phyloP scores from a whole-genome alignment of 2,113 vertebrate species.

The Oostethus manadensis region DNA sequence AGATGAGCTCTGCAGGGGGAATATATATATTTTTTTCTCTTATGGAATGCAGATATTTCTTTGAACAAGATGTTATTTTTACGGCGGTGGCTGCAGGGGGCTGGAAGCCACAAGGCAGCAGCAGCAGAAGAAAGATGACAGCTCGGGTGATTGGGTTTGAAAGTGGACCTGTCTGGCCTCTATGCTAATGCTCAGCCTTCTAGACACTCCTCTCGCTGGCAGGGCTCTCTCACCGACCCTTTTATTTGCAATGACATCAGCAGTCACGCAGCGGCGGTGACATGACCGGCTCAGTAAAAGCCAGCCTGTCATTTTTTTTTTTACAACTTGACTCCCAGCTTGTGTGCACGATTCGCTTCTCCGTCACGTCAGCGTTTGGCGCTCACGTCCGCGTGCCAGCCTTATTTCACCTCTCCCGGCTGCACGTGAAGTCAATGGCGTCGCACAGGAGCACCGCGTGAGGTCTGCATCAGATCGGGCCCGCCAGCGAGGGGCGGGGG shows the following conservation, averaged over 20 bases:
- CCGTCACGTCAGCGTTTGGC: not conserved
- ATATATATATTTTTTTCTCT: constrained; percentile 36
- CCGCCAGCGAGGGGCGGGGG: constrained; percentile 25
- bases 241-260: constrained; percentile 52
- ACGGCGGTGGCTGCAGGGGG: constrained; percentile 1
- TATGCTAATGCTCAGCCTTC: constrained; percentile 68
- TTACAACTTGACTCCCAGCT: too few relatives aligned
- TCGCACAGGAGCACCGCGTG: constrained; percentile 62
- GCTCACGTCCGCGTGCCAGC: constrained; percentile 8
- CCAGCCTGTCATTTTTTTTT: not conserved
- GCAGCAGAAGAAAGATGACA: constrained; percentile 57
- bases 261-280: constrained; percentile 26
- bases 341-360: too few relatives aligned
- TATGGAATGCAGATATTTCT: constrained; percentile 55
- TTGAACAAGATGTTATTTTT: constrained; percentile 51
- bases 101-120: too few relatives aligned
- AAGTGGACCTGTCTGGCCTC: constrained; percentile 68
- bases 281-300: constrained; percentile 20
- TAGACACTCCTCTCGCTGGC: constrained; percentile 50
- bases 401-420: constrained; percentile 52
- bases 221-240: constrained; percentile 24
- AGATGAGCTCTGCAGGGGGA: constrained; percentile 60
- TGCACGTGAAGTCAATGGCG: constrained; percentile 66
- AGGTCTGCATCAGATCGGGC: constrained; percentile 53
- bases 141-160: constrained; percentile 56